Base-by-base conservation (phyloP, 2,113 vertebrate genomes). In the Xiphias gladius region DNA sequence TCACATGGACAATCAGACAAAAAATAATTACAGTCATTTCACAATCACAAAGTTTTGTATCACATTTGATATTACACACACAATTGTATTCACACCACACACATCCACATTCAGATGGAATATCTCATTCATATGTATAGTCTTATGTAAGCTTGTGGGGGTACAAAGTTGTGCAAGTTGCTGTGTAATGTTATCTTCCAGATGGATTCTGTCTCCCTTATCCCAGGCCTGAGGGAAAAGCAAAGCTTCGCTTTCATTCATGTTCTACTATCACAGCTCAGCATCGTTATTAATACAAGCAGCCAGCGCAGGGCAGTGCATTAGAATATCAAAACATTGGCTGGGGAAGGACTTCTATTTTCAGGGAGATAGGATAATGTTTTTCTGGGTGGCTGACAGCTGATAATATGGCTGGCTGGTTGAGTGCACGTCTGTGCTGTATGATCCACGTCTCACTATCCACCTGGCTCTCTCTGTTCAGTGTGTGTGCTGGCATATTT, bases 121-220 rank as follows among this genome's bases (percentile, higher is more conserved):
- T 41, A 70, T 55, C 88, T 92, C 85, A 87, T 92, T 91, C 80
- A 88, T 85, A 92, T 91, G 90, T 87, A 84, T 70, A 83, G 80
- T 72, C 73, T 87, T 81, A 86, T 89, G 84, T 87, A 88, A 90
- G 89, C 89, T 92, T 86, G 84, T 88, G 78, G 86, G 88, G 86
- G 76, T 89, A 88, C 86, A 87, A 90, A 90, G 78, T 88, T 88
- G 79, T 81, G 80, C 57, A 64, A 91, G 90, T 85, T 90, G 83
- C 85, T 83, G 85, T 82, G 91, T 91, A 92, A 91, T 86, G 89
- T 86, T 93, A 93, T 91, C 89, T 93, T 84, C 66, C 92, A 91
- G 92, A 93, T 88, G 90, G 89, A 91, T 88, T 90, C 83, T 84
- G 88, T 88, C 83, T 89, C 72, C 83, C 80, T 91, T 85, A 90